A percentile compares a stretch with the other conserved stretches of the same genome.
These are phyloP conservation scores for Drosophila pseudoananassae DNA, from an alignment of 1,140 invertebrate genomes.

Conservation along the genomic window DNA sequence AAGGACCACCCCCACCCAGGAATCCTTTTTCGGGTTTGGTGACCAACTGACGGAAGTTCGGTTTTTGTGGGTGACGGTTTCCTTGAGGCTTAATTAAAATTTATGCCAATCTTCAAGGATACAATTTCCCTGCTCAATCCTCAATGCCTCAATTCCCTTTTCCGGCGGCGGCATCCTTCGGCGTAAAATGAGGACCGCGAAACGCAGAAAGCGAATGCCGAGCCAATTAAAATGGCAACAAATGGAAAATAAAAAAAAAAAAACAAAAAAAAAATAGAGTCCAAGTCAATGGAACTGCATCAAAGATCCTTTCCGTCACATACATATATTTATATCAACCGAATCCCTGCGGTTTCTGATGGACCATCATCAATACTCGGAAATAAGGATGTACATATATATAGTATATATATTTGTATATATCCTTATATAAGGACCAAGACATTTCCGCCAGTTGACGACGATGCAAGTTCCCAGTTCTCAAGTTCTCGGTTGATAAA, in stretches of 20 bases:
- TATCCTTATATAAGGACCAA: constrained; percentile 10
- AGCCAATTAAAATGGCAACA: constrained; percentile 53
- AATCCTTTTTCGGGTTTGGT: constrained; percentile 27
- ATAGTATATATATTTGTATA: constrained; percentile 11
- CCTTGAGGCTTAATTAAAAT: constrained; percentile 58
- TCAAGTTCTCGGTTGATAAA: constrained; percentile 41
- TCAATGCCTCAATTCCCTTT: neutral
- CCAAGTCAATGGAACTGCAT: neutral
- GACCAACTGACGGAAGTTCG: constrained; percentile 35
- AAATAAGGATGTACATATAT: constrained; percentile 4
- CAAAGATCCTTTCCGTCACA: neutral
- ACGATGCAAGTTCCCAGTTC: constrained; percentile 15
- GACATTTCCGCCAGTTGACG: constrained; percentile 56
- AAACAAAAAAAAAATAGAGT: neutral
- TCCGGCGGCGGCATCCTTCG: too few relatives aligned
- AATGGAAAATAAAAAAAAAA: constrained; percentile 5
- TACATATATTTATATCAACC: constrained; percentile 18
- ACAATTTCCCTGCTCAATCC: constrained; percentile 15
- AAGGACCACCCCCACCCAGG: neutral
- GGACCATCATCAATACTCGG: constrained; percentile 31
- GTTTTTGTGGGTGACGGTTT: constrained; percentile 43
- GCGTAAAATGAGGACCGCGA: constrained; percentile 22
- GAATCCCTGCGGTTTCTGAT: constrained; percentile 4
- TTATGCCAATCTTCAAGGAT: constrained; percentile 34
- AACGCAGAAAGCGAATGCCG: constrained; percentile 29